Conservation (phyloP, 2,797 vertebrate species). For the Lindbergichthys nudifrons region DNA sequence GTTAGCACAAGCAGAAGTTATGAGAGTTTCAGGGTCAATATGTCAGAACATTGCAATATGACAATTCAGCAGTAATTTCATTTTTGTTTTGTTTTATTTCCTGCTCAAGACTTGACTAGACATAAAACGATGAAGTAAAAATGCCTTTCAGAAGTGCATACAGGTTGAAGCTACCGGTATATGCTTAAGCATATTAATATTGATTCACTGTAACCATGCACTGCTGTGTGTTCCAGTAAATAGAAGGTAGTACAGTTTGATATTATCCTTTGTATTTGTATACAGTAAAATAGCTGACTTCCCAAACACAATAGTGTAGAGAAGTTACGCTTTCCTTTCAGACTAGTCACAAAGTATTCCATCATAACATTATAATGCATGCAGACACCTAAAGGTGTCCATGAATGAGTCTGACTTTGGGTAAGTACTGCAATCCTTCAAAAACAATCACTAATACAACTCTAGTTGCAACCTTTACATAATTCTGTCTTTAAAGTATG, state of each 20-base stretch:
- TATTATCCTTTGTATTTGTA: neutral
- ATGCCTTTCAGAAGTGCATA: conserved; percentile 2
- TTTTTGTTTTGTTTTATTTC: neutral
- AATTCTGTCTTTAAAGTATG: neutral
- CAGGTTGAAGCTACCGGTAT: neutral
- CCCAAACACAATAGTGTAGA: neutral
- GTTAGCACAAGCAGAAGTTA: neutral
- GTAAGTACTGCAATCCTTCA: neutral
- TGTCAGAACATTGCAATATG: neutral
- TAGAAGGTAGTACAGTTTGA: neutral
- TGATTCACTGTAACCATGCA: conserved; percentile 1
- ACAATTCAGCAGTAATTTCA: neutral
- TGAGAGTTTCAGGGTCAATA: neutral
- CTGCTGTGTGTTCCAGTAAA: neutral
- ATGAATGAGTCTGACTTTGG: neutral
- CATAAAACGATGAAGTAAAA: neutral
- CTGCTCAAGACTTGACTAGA: neutral
- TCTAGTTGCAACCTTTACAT: neutral
- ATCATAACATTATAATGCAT: neutral
- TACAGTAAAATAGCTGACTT: neutral
- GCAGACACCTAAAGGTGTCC: neutral
- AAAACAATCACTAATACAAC: neutral
- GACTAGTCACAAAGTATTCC: neutral
- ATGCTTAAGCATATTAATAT: conserved; percentile 4
- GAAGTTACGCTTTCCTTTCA: neutral